A percentile compares a stretch with the other conserved stretches of the same genome.
phyloP scores from a whole-genome alignment of 2,797 vertebrate genomes.

The Lagodon rhomboides region DNA sequence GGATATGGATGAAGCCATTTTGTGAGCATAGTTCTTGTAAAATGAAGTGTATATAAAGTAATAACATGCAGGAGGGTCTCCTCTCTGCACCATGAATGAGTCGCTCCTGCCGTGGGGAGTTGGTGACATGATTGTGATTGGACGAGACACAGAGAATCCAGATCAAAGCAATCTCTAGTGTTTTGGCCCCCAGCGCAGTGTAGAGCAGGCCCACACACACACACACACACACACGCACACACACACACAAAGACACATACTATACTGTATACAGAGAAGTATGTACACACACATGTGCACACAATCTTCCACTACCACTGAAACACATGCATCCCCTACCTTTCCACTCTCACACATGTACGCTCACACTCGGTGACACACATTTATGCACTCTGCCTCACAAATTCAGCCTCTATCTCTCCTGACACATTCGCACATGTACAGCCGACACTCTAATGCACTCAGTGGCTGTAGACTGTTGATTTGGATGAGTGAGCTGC shows the following conservation, averaged over 20 bases:
- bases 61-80: conserved; percentile 83
- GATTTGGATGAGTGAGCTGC: conserved; percentile 60
- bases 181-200: conserved; percentile 89
- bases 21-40: conserved; percentile 79
- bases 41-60: conserved; percentile 83
- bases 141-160: conserved; percentile 89
- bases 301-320: conserved; percentile 44
- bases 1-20: conserved; percentile 77
- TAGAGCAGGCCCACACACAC: conserved; percentile 82
- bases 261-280: conserved; percentile 59
- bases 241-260: conserved; percentile 53
- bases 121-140: conserved; percentile 90
- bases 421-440: conserved; percentile 66
- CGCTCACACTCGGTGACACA: conserved; percentile 67
- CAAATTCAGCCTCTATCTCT: conserved; percentile 56
- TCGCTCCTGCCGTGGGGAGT: conserved; percentile 84
- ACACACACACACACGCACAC: conserved; percentile 59
- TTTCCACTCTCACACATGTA: conserved; percentile 69
- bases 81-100: conserved; percentile 86
- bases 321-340: conserved; percentile 73
- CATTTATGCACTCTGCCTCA: conserved; percentile 63
- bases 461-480: conserved; percentile 53
- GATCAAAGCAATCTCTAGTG: conserved; percentile 92
- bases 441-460: conserved; percentile 62
- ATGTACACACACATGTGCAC: conserved; percentile 58